Conservation (phyloP, 1,140 invertebrate genomes). For the Drosophila busckii region DNA sequence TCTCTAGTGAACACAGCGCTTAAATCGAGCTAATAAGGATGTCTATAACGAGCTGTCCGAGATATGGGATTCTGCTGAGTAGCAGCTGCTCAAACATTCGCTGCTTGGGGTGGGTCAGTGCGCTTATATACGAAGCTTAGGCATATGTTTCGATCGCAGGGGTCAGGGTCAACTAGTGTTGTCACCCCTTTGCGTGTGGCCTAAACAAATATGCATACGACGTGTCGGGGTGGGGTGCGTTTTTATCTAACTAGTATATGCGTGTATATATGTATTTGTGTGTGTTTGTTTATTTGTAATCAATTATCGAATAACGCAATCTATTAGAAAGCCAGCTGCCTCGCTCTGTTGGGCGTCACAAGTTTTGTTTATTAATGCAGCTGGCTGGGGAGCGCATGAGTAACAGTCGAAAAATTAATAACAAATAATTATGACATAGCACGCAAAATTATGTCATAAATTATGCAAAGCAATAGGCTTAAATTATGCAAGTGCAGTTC, state of each 20-base stretch:
- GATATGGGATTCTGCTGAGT: no score
- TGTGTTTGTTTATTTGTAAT: conserved; percentile 61
- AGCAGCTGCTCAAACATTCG: conserved; percentile 57
- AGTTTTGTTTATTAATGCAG: conserved; percentile 34
- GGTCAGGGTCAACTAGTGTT: conserved; percentile 51
- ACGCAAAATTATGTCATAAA: conserved; percentile 22
- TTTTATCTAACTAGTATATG: no score
- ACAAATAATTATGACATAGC: conserved; percentile 33
- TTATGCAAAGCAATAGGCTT: no score
- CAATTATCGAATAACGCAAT: conserved; percentile 66
- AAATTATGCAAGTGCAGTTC: no score
- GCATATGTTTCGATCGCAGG: conserved; percentile 7
- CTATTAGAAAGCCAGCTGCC: conserved; percentile 55
- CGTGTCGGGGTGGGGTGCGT: no score
- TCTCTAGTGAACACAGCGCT: conserved; percentile 2
- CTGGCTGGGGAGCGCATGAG: conserved; percentile 28
- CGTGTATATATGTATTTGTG: neutral
- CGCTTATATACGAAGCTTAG: neutral
- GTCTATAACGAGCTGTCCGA: conserved; percentile 41
- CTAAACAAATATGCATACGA: conserved; percentile 65
- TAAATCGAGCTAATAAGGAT: conserved; percentile 62
- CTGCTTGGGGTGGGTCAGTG: conserved; percentile 41
- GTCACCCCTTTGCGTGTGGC: conserved; percentile 44
- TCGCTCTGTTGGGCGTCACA: conserved; percentile 27
- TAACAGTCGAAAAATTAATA: neutral